Conservation (phyloP, 2,888 invertebrate species). For the Xestia c-nigrum region DNA sequence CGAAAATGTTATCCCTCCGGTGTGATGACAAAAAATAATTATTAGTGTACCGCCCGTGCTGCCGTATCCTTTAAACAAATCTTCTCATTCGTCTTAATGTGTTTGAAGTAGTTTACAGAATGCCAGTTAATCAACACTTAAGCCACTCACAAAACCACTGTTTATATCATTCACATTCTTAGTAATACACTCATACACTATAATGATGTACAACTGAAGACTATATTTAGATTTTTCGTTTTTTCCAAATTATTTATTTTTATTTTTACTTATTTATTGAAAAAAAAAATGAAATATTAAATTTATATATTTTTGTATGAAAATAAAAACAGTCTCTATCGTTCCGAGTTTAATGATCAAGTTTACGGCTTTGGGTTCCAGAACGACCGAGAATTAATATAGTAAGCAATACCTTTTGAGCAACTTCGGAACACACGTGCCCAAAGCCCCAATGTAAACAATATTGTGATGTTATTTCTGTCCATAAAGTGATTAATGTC, state of each 20-base stretch:
- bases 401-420: slow-evolving; percentile 3
- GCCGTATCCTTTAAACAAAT: background rate
- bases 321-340: no score
- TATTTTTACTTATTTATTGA: no score
- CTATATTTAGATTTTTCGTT: no score
- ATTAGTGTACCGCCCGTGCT: background rate
- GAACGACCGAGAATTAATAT: background rate
- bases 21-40: background rate
- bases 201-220: background rate
- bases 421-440: slow-evolving; percentile 19
- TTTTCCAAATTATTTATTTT: no score
- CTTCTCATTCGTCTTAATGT: background rate
- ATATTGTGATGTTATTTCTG: slow-evolving; percentile 30
- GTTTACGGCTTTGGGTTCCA: no score
- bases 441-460: slow-evolving; percentile 13
- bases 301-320: no score
- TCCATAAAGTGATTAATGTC: slow-evolving; percentile 46
- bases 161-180: background rate
- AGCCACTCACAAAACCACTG: background rate
- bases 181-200: background rate
- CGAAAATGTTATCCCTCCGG: no score
- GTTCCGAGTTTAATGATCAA: no score
- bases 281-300: no score
- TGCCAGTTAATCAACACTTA: background rate
- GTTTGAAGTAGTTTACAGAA: background rate